Conservation (phyloP, 2,888 invertebrate species). For the Ditylenchus weischeri region DNA sequence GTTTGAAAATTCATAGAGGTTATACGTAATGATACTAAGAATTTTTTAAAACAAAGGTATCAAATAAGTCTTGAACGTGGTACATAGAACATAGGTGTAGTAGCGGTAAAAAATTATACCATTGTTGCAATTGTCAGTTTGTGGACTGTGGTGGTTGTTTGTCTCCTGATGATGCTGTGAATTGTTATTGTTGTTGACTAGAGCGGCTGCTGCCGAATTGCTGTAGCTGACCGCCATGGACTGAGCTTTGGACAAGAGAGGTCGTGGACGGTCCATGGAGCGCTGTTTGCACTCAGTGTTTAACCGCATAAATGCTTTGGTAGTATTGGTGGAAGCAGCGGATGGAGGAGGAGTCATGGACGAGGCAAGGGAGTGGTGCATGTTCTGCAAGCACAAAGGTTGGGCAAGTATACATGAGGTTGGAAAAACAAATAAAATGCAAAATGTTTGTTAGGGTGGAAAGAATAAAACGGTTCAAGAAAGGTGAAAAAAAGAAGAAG, state of each 20-base stretch:
- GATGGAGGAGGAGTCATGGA: slow-evolving; percentile 23
- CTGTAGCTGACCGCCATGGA: slow-evolving; percentile 41
- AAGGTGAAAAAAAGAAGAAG: background rate
- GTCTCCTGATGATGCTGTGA: background rate
- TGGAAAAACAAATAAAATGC: background rate
- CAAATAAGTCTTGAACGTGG: too few relatives aligned
- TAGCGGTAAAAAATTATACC: slow-evolving; percentile 16
- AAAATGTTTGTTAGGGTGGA: background rate
- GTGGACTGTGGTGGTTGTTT: slow-evolving; percentile 7
- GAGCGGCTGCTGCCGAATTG: background rate
- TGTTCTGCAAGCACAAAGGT: slow-evolving; percentile 12
- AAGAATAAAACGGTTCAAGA: background rate
- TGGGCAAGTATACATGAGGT: background rate
- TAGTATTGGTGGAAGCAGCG: slow-evolving; percentile 5
- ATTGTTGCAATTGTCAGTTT: slow-evolving; percentile 16
- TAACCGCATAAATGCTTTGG: slow-evolving; percentile 35
- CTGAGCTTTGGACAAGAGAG: slow-evolving; percentile 52
- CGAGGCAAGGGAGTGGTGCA: slow-evolving; percentile 20
- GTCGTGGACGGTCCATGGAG: slow-evolving; percentile 41
- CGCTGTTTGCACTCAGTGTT: slow-evolving; percentile 42
- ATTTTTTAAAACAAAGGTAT: too few relatives aligned
- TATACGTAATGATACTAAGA: too few relatives aligned
- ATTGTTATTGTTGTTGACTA: background rate
- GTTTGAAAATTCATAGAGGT: too few relatives aligned
- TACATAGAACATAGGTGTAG: too few relatives aligned